Percentiles rank a stretch among this genome's conserved stretches.
Conservation (phyloP, 2,113 vertebrate genomes). For the Oryzias curvinotus region DNA sequence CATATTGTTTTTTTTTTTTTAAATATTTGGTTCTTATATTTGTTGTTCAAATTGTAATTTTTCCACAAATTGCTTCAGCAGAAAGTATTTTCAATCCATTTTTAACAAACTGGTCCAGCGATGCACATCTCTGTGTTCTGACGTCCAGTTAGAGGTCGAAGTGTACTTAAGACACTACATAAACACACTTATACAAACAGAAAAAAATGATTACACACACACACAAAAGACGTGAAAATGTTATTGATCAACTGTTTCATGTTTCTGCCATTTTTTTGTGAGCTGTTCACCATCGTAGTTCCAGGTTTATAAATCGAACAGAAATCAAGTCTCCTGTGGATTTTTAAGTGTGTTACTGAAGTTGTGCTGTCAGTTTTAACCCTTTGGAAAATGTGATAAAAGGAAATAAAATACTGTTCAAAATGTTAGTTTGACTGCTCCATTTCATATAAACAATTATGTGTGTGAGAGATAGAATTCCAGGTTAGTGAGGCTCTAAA, state of each 20-base stretch:
- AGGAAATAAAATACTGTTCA: constrained; percentile 41
- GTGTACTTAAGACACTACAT: constrained; percentile 12
- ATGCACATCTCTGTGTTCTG: constrained; percentile 1
- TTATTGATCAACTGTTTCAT: constrained; percentile 3
- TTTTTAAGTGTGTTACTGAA: constrained; percentile 25
- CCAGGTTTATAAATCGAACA: constrained; percentile 25
- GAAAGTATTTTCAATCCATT: constrained; percentile 11
- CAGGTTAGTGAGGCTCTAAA: too few species aligned
- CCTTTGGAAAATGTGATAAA: constrained; percentile 42
- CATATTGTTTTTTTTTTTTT: neutral
- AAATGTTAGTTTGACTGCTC: constrained; percentile 2
- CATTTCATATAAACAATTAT: neutral
- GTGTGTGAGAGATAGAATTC: too few species aligned
- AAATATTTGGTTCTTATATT: neutral
- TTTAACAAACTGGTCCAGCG: constrained; percentile 2
- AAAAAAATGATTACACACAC: too few species aligned
- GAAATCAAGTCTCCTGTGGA: constrained; percentile 12
- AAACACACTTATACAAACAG: neutral
- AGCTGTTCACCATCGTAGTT: constrained; percentile 20
- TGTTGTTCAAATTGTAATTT: neutral
- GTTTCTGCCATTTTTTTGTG: constrained; percentile 41
- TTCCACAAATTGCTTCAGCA: neutral
- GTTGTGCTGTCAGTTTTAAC: constrained; percentile 27
- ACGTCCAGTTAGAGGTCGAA: constrained; percentile 5
- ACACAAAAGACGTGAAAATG: too few species aligned